Percentiles rank a stretch among this genome's conserved stretches.
These are phyloP conservation scores for Selenia dentaria DNA, from an alignment of 2,888 invertebrate genomes.

Conservation along the genomic window DNA sequence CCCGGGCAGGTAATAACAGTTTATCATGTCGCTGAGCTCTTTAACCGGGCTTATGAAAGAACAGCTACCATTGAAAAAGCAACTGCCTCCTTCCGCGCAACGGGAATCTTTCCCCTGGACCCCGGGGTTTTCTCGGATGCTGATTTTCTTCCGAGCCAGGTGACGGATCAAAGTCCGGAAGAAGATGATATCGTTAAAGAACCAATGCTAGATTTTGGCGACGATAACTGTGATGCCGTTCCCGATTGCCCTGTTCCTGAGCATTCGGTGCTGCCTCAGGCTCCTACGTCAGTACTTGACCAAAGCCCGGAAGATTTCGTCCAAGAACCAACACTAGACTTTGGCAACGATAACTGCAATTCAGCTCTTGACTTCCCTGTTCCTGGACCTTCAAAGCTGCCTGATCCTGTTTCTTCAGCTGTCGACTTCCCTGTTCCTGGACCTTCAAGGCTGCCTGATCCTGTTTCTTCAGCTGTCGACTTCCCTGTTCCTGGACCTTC, in stretches of 20 bases:
- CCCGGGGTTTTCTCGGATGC: slow-evolving; percentile 1
- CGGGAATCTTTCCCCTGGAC: slow-evolving; percentile 4
- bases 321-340: too few species aligned
- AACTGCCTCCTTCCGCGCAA: slow-evolving; percentile 6
- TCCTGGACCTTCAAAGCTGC: too few species aligned
- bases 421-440: slow-evolving; percentile 13
- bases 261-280: too few species aligned
- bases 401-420: too few species aligned
- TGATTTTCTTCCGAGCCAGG: slow-evolving; percentile 2
- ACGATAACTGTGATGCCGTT: too few species aligned
- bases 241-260: too few species aligned
- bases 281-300: too few species aligned
- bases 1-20: slow-evolving; percentile 8
- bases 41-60: slow-evolving; percentile 8
- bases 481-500: slow-evolving; percentile 13
- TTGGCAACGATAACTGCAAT: too few species aligned
- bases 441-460: slow-evolving; percentile 15
- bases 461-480: slow-evolving; percentile 4
- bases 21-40: slow-evolving; percentile 6
- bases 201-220: too few species aligned
- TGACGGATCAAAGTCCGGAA: neutral
- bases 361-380: too few species aligned
- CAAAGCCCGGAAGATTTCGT: too few species aligned
- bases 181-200: too few species aligned
- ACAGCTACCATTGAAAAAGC: slow-evolving; percentile 12